Evolutionary conservation across 1,140 invertebrate genomes (phyloP).

Genomic region (Oreohelix idahoensis): DNA sequence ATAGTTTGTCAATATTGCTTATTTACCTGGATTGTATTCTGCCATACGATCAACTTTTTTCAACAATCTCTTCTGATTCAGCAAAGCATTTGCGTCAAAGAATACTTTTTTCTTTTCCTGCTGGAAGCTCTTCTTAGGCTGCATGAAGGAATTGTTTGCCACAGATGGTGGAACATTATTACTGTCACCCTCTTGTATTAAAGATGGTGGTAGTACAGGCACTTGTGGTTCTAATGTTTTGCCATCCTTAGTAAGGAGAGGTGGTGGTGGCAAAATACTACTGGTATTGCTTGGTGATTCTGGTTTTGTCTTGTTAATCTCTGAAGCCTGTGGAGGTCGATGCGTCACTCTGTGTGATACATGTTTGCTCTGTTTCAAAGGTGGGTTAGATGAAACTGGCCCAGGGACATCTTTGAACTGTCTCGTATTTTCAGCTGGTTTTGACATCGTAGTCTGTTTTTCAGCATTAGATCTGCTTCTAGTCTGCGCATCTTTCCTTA

Average conservation of each 20-base stretch:
- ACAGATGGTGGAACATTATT: neutral
- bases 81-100: neutral
- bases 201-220: neutral
- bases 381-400: no score
- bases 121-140: neutral
- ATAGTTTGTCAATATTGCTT: neutral
- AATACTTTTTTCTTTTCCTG: neutral
- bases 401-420: no score
- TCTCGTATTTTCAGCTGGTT: neutral
- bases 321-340: no score
- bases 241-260: no score
- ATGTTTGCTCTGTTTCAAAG: no score
- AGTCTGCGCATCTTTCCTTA: neutral
- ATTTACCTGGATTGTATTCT: constrained; percentile 27
- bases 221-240: no score
- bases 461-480: neutral
- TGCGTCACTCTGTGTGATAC: no score
- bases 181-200: neutral
- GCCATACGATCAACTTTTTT: constrained; percentile 14
- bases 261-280: neutral
- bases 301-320: neutral
- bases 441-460: neutral
- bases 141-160: no score
- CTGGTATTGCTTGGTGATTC: neutral
- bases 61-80: constrained; percentile 13